Percentiles rank a stretch among this genome's conserved stretches.
These are phyloP conservation scores for Scatophagus argus DNA, from an alignment of 2,113 vertebrate genomes.

Conservation along the genomic window DNA sequence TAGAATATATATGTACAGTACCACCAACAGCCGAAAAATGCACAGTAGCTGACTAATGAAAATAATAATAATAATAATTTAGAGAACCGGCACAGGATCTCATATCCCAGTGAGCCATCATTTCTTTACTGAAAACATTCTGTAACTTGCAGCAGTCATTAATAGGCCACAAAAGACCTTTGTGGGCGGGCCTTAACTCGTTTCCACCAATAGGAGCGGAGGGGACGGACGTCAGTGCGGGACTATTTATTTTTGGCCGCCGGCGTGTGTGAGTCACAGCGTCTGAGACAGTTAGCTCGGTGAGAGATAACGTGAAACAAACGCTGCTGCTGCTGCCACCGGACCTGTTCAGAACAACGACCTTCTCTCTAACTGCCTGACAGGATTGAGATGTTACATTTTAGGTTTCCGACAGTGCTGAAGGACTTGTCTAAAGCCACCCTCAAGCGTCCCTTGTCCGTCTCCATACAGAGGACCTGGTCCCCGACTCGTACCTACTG, in stretches of 20 bases:
- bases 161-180: not conserved
- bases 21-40: too few species aligned
- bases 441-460: constrained; percentile 74
- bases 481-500: constrained; percentile 43
- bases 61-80: too few species aligned
- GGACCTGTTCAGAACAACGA: constrained; percentile 23
- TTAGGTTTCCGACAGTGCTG: constrained; percentile 78
- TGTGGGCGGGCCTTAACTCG: constrained; percentile 43
- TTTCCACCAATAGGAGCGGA: constrained; percentile 62
- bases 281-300: not conserved
- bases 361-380: constrained; percentile 57
- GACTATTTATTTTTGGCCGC: constrained; percentile 43
- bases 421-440: constrained; percentile 81
- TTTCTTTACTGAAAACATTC: too few species aligned
- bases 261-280: constrained; percentile 45
- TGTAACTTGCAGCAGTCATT: too few species aligned
- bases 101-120: too few species aligned
- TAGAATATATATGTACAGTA: too few species aligned
- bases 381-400: constrained; percentile 86
- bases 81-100: too few species aligned
- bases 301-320: accelerated
- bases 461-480: constrained; percentile 60
- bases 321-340: not conserved
- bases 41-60: too few species aligned
- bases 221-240: constrained; percentile 59